Base-by-base conservation (phyloP, 2,797 vertebrate species). In the Chromis chromis region DNA sequence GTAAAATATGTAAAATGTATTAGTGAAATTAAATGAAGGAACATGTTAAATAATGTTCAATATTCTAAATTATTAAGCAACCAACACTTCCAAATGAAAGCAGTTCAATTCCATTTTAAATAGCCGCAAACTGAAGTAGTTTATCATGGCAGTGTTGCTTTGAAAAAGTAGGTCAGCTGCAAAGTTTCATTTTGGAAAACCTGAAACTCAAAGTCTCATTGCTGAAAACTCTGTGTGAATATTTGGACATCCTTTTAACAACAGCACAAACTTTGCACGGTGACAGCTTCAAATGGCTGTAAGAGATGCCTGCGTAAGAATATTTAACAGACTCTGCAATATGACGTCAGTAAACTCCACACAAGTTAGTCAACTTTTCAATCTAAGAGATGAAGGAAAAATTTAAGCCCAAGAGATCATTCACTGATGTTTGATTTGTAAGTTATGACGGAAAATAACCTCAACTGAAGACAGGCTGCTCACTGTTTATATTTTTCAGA, bases 121-220 rank as follows among this genome's bases (percentile, higher is more conserved):
- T 76, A 86, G 76, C 70, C 75, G 72, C 80, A 71, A 79, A 89
- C 67, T 50, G 71, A 82, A 77, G 67, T 62, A 77, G 65, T 87
- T 83, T 65, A 68, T 85, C 55, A 60, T 39, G 22, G 40, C 40
- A 61, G 62, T 69, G 13, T 68, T 70, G 21, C 68, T 79, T 76
- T 76, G 28, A 74, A 60, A 76, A 86, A 85, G 67, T 85, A 81
- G 80, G 85, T 81, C 86, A 88, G 31, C 65, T 49, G 40, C 49
- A 28, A 61, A 63, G 64, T 78, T 74, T 85, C 31, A 73, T 49
- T 64, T 57, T 70, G 63, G 46, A 74, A 63, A 74, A 48, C 65
- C 64, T 73, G 10, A 65, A 79, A 65, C 22, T 63, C 24, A 67
- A 57, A 58, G 39, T 50, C 71, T 64, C 13, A 12, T 33, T 17